Evolutionary conservation across 1,140 invertebrate genomes (phyloP).

Genomic region (Lepeophtheirus salmonis): DNA sequence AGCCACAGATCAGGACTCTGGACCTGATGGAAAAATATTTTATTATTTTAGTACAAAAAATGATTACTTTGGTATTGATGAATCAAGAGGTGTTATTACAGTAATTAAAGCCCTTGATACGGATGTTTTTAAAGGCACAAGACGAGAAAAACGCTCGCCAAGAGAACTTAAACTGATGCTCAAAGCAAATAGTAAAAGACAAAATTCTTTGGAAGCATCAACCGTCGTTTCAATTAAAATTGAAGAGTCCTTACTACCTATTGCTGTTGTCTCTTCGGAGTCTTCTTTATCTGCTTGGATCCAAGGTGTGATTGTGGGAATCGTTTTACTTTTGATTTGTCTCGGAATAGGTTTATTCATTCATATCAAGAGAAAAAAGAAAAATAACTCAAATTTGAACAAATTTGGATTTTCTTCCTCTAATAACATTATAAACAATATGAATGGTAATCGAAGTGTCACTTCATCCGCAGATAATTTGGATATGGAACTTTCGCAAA

Average conservation of each 20-base stretch:
- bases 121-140: conserved; percentile 25
- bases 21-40: conserved; percentile 69
- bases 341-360: conserved; percentile 41
- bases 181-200: conserved; percentile 63
- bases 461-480: background rate
- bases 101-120: conserved; percentile 49
- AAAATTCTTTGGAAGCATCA: conserved; percentile 61
- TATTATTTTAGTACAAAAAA: conserved; percentile 66
- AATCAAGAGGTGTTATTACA: conserved; percentile 65
- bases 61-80: conserved; percentile 72
- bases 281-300: conserved; percentile 63
- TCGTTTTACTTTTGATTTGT: conserved; percentile 56
- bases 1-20: conserved; percentile 73
- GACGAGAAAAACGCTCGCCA: conserved; percentile 25
- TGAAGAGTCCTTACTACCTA: conserved; percentile 25
- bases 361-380: background rate
- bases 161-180: conserved; percentile 39
- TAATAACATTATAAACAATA: conserved; percentile 43
- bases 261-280: conserved; percentile 34
- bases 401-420: conserved; percentile 51
- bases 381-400: background rate
- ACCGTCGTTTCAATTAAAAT: conserved; percentile 39
- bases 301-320: conserved; percentile 55
- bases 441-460: background rate
- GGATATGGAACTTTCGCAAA: background rate